These are phyloP conservation scores for Yponomeuta sedellus DNA, from an alignment of 2,888 invertebrate genomes.

Conservation along the genomic window DNA sequence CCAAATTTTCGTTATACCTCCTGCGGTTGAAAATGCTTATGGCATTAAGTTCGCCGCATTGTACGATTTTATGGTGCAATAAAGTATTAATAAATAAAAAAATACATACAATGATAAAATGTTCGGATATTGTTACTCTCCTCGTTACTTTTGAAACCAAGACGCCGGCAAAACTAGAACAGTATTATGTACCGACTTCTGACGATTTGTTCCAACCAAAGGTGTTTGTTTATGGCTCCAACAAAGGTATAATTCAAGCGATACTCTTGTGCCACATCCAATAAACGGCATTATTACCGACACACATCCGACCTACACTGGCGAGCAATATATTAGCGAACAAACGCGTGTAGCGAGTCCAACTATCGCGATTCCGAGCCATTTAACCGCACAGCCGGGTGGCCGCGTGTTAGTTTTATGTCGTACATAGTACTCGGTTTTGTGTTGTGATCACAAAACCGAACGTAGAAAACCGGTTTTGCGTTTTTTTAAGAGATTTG, in stretches of 20 bases:
- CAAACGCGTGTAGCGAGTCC: constrained; percentile 41
- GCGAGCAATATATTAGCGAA: constrained; percentile 19
- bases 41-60: too few species aligned
- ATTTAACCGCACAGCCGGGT: constrained; percentile 44
- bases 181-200: too few species aligned
- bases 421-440: constrained; percentile 16
- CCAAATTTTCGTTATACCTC: too few species aligned
- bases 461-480: constrained; percentile 16
- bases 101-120: too few species aligned
- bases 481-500: too few species aligned
- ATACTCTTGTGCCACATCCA: background rate
- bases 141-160: too few species aligned
- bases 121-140: too few species aligned
- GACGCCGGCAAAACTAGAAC: too few species aligned
- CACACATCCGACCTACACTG: background rate
- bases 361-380: constrained; percentile 53
- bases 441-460: background rate
- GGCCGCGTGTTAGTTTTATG: constrained; percentile 20
- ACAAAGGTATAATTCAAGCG: background rate
- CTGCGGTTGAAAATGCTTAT: too few species aligned
- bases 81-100: too few species aligned
- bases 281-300: background rate
- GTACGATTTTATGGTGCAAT: too few species aligned
- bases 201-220: too few species aligned
- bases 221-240: background rate